These are phyloP conservation scores for Chiloscyllium plagiosum DNA, from an alignment of 2,113 vertebrate species.

Conservation along the genomic window DNA sequence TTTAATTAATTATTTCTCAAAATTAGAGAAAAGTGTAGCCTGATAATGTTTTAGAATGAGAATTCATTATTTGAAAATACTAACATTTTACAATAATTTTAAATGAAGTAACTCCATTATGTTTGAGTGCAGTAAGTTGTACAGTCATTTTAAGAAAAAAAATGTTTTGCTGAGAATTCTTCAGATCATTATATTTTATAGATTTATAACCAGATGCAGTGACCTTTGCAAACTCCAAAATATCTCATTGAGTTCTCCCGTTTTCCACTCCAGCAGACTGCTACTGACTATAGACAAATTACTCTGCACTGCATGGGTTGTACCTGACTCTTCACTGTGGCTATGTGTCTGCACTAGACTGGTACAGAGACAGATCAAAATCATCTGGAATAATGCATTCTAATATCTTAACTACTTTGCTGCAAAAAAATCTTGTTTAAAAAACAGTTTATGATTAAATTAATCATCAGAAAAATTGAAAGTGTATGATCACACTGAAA, in stretches of 20 bases:
- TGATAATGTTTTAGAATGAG: background rate
- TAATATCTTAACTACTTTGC: constrained; percentile 17
- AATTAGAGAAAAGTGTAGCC: background rate
- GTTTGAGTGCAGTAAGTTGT: background rate
- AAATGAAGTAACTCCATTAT: background rate
- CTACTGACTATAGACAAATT: background rate
- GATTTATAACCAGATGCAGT: background rate
- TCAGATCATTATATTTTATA: background rate
- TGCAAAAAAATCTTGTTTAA: background rate
- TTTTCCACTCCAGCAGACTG: background rate
- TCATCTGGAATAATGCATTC: constrained; percentile 28
- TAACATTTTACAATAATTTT: background rate
- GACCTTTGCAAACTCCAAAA: background rate
- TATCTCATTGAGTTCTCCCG: background rate
- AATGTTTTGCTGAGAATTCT: background rate
- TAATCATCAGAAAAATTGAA: background rate
- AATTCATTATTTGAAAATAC: background rate
- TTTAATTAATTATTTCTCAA: background rate
- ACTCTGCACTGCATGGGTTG: background rate
- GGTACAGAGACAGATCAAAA: background rate
- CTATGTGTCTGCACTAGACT: background rate
- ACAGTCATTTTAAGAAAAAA: background rate
- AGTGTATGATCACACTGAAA: background rate
- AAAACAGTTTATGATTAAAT: constrained; percentile 37
- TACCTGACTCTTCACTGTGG: background rate